Evolutionary conservation across 2,113 vertebrate genomes (phyloP), one percentile per base, ranked within the genome.

Genomic region (Nothocercus julius): DNA sequence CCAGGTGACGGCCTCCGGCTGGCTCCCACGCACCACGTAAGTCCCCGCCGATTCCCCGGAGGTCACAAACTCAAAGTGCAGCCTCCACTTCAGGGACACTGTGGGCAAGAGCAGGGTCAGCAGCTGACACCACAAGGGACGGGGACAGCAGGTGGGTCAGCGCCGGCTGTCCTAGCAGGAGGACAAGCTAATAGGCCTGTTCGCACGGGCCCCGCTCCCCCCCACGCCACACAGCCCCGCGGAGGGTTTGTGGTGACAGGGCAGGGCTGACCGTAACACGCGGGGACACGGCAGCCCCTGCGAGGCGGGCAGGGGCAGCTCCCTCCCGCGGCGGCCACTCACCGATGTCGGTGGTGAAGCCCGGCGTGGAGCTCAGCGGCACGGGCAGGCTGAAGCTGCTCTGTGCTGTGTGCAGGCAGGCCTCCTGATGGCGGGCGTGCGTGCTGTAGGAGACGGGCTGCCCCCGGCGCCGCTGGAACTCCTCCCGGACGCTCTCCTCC

Each of bases 301-400:
- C 1, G 27, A 75, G 36, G 54, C 38, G 44, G 68, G 53, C 4
- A 47, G 25, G 32, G 8, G 2, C 3, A 4, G 19, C 42, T 73
- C 44, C 76, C 79, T 28, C 34, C 59, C 40, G 27, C 5, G 25
- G 19, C 11, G 42, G 27, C 32, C 74, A 95, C 98, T 98, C 62
- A 99, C 99, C 98, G 0, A 99, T 98, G 79, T 98, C 98, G 81
- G 99, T 99, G 97, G 98, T 98, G 98, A 99, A 99, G 19, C 99
- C 99, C 0, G 99, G 99, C 1, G 99, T 99, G 13, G 99, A 99
- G 82, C 98, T 98, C 49, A 99, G 99, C 0, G 99, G 99, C 62
- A 99, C 97, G n/a, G 99, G 99, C 32, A 99, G 97, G 83, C 98
- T 99, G 98, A 99, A 99, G 97, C 99, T 99, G 92, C 98, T 99